These are phyloP conservation scores for Agrenia bidenticulata DNA, from an alignment of 2,888 invertebrate species.

Conservation along the genomic window DNA sequence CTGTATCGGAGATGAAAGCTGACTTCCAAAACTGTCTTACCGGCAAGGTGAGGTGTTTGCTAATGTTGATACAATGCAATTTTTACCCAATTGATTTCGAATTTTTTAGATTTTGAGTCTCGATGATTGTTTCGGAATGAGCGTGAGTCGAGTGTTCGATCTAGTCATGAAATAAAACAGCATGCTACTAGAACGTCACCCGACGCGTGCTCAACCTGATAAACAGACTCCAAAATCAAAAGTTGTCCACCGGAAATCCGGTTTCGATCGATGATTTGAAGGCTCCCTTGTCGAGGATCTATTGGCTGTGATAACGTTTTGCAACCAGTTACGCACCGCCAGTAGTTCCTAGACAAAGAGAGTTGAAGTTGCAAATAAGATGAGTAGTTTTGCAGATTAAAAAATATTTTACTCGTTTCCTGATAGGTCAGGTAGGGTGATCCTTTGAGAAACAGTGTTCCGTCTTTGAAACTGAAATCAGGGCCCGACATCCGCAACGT, in stretches of 20 bases:
- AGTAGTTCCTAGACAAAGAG: conserved; percentile 53
- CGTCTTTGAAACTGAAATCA: too few species aligned
- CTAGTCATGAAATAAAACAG: conserved; percentile 47
- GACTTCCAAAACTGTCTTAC: conserved; percentile 83
- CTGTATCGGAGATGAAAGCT: conserved; percentile 82
- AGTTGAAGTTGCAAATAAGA: conserved; percentile 23
- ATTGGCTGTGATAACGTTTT: conserved; percentile 53
- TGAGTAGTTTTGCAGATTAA: too few species aligned
- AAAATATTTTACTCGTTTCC: too few species aligned
- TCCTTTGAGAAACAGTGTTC: too few species aligned
- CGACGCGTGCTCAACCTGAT: conserved; percentile 45
- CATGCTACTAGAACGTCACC: conserved; percentile 48
- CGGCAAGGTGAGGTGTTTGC: conserved; percentile 60
- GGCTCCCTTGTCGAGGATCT: conserved; percentile 53
- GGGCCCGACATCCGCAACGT: background rate
- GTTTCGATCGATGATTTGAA: conserved; percentile 18
- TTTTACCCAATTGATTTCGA: background rate
- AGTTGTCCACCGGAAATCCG: background rate
- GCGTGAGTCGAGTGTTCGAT: conserved; percentile 53
- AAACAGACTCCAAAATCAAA: background rate
- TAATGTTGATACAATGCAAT: background rate
- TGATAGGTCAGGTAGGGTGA: too few species aligned
- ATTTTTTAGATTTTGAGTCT: conserved; percentile 58
- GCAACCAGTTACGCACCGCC: conserved; percentile 52
- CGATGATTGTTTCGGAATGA: conserved; percentile 22